phyloP scores from a whole-genome alignment of 2,797 vertebrate genomes.

The Clarias laeviceps region DNA sequence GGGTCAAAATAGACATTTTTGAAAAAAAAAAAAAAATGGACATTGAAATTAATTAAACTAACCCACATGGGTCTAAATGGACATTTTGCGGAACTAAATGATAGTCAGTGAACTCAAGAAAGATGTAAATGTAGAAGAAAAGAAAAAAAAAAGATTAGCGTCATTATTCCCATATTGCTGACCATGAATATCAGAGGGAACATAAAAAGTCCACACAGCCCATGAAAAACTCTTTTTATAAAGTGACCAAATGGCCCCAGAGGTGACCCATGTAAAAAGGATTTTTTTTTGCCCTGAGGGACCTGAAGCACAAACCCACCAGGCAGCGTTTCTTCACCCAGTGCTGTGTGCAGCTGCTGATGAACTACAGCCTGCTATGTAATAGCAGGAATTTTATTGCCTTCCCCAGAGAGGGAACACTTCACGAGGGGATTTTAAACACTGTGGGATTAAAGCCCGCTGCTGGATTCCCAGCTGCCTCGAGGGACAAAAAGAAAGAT shows the following conservation, averaged over 20 bases:
- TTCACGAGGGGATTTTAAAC: slow-evolving; percentile 43
- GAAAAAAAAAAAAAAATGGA: not conserved
- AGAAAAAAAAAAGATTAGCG: not conserved
- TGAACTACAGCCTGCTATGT: slow-evolving; percentile 43
- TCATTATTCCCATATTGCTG: slow-evolving; percentile 22
- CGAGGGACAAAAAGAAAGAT: slow-evolving; percentile 54
- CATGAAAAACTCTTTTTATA: slow-evolving; percentile 42
- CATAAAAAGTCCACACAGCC: slow-evolving; percentile 28
- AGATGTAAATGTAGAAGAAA: not conserved
- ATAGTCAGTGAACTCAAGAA: not conserved
- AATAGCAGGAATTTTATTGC: slow-evolving; percentile 50
- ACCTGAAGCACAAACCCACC: slow-evolving; percentile 47
- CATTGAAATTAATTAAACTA: not conserved
- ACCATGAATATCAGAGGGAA: slow-evolving; percentile 40
- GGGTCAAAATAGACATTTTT: not conserved
- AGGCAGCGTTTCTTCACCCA: slow-evolving; percentile 44
- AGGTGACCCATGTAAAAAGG: slow-evolving; percentile 53
- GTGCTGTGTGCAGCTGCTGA: slow-evolving; percentile 44
- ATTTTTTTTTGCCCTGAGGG: slow-evolving; percentile 35
- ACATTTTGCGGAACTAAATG: not conserved
- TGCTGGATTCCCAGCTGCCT: slow-evolving; percentile 64
- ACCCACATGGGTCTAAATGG: not conserved
- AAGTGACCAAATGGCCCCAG: slow-evolving; percentile 50
- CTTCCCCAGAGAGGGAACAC: slow-evolving; percentile 47
- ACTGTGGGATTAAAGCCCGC: slow-evolving; percentile 50